Evolutionary conservation across 1,140 invertebrate species (phyloP).

Genomic region (Nasonia vitripennis): DNA sequence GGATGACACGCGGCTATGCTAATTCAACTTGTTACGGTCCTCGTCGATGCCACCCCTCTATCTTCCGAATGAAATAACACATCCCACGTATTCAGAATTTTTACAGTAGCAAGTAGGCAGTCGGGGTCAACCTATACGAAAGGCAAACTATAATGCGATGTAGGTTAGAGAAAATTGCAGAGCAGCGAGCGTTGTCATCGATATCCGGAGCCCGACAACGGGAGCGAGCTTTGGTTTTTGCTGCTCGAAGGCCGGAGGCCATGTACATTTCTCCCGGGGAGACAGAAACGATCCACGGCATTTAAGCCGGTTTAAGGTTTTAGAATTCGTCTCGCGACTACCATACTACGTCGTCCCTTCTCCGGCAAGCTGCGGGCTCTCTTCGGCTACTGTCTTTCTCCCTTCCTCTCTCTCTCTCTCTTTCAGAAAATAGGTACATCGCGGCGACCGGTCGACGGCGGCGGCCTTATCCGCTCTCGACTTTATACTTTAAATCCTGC

Average conservation of each 20-base stretch:
- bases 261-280: constrained; percentile 33
- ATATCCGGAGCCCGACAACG: background rate
- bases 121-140: too few relatives aligned
- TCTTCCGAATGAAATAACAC: too few relatives aligned
- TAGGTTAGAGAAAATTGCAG: background rate
- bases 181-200: background rate
- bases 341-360: constrained; percentile 30
- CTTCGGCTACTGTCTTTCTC: constrained; percentile 51
- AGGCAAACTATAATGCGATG: background rate
- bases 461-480: constrained; percentile 63
- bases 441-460: constrained; percentile 53
- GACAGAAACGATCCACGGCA: constrained; percentile 54
- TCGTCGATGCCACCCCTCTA: background rate
- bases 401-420: constrained; percentile 32
- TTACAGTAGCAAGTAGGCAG: background rate
- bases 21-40: background rate
- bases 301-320: constrained; percentile 67
- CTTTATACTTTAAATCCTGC: constrained; percentile 76
- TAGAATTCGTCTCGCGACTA: constrained; percentile 59
- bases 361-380: constrained; percentile 57
- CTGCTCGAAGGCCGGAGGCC: background rate
- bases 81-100: background rate
- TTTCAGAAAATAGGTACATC: constrained; percentile 70
- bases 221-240: constrained; percentile 15
- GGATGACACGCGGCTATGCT: background rate